A percentile compares a stretch with the other conserved stretches of the same genome.
phyloP scores from a whole-genome alignment of 2,888 invertebrate species.

The Argyresthia goedartella region DNA sequence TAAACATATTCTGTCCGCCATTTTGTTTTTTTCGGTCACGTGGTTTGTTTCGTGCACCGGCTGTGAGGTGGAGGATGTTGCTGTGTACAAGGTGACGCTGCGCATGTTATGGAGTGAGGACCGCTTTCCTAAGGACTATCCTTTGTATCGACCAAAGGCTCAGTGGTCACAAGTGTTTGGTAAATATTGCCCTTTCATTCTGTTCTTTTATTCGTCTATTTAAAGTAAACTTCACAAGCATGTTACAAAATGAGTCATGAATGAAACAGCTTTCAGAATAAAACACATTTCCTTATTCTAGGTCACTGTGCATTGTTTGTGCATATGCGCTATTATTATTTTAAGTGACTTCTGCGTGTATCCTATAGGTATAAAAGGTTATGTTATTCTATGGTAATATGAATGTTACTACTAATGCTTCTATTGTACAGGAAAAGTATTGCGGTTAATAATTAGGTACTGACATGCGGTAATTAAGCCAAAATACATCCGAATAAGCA shows the following conservation, averaged over 20 bases:
- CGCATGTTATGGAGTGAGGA: conserved; percentile 90
- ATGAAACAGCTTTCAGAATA: too few relatives aligned
- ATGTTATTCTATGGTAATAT: too few relatives aligned
- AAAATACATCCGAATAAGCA: background rate
- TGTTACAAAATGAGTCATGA: too few relatives aligned
- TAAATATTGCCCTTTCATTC: conserved; percentile 59
- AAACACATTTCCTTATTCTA: too few relatives aligned
- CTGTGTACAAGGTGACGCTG: conserved; percentile 88
- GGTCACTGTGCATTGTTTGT: background rate
- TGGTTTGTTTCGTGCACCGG: conserved; percentile 25
- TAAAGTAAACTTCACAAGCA: too few relatives aligned
- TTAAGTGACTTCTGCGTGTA: too few relatives aligned
- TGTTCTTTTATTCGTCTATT: background rate
- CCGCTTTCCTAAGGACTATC: conserved; percentile 91
- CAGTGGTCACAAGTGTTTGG: conserved; percentile 94
- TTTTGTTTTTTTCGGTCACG: conserved; percentile 39
- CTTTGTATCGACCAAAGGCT: conserved; percentile 89
- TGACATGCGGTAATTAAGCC: background rate
- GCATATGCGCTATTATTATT: too few relatives aligned
- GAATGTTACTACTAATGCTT: too few relatives aligned
- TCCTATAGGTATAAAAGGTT: too few relatives aligned
- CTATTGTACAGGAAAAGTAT: background rate
- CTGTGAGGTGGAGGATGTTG: conserved; percentile 83
- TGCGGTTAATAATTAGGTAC: background rate
- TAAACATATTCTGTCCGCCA: conserved; percentile 38